phyloP scores from a whole-genome alignment of 1,140 invertebrate genomes.

The Apis florea region DNA sequence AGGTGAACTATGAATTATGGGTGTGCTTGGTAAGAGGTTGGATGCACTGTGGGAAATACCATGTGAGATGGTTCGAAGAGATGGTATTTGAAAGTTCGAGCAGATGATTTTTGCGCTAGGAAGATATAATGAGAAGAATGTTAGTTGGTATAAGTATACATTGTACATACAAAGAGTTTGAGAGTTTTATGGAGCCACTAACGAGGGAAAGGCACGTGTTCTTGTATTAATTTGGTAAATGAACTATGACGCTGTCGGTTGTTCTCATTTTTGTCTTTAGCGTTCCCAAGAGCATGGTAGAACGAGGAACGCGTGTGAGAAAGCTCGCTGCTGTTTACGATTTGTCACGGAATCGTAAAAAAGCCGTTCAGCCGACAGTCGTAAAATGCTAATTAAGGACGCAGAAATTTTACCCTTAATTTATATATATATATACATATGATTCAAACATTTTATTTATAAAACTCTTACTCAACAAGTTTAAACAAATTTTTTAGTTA shows the following conservation, averaged over 20 bases:
- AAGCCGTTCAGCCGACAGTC: neutral
- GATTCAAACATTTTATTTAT: neutral
- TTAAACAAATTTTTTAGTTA: too few species aligned
- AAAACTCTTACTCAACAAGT: neutral
- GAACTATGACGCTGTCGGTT: neutral
- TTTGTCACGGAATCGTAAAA: constrained; percentile 13
- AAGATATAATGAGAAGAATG: neutral
- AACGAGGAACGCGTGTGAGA: neutral
- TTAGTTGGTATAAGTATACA: neutral
- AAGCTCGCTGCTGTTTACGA: neutral
- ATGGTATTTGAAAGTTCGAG: neutral
- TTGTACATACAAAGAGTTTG: neutral
- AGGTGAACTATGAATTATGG: neutral
- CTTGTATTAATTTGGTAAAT: constrained; percentile 14
- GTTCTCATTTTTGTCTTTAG: constrained; percentile 4
- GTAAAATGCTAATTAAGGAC: constrained; percentile 30
- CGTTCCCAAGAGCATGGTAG: neutral
- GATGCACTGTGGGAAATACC: constrained; percentile 18
- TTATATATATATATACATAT: neutral
- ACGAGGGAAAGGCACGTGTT: neutral
- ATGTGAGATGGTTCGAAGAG: neutral
- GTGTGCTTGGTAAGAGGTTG: neutral
- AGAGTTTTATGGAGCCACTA: neutral
- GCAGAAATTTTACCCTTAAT: neutral
- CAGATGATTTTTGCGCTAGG: neutral